Evolutionary conservation across 2,113 vertebrate genomes (phyloP).

Genomic region (Gopherus flavomarginatus): DNA sequence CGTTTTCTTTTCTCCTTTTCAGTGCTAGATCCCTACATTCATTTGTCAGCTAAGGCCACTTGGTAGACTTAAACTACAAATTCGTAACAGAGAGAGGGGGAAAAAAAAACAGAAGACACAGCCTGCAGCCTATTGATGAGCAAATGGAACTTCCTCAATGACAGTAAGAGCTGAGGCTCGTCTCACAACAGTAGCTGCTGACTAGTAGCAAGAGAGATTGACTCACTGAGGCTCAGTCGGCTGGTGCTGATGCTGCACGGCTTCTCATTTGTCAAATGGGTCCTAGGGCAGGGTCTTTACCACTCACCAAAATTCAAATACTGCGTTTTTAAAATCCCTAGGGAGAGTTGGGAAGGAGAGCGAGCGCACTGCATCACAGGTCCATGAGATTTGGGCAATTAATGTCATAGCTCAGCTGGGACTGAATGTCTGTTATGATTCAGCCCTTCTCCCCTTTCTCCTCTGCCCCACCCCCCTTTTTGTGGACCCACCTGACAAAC

Average conservation of each 20-base stretch:
- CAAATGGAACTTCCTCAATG: conserved; percentile 81
- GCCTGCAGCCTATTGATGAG: conserved; percentile 80
- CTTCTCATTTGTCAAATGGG: conserved; percentile 88
- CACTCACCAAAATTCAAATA: conserved; percentile 87
- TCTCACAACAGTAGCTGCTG: conserved; percentile 78
- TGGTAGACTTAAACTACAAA: conserved; percentile 58
- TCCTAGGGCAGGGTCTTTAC: conserved; percentile 83
- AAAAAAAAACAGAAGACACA: conserved; percentile 33
- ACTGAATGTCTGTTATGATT: conserved; percentile 70
- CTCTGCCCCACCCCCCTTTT: conserved; percentile 40
- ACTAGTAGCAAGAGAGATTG: conserved; percentile 72
- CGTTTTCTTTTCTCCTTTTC: neutral
- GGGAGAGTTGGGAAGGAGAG: conserved; percentile 73
- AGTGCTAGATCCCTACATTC: conserved; percentile 66
- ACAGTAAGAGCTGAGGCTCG: conserved; percentile 76
- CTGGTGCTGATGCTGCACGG: conserved; percentile 77
- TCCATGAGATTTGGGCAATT: conserved; percentile 77
- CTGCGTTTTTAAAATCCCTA: conserved; percentile 83
- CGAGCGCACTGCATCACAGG: conserved; percentile 69
- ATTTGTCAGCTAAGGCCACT: conserved; percentile 78
- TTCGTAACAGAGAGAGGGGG: conserved; percentile 40
- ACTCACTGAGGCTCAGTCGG: conserved; percentile 78
- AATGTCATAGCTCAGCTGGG: conserved; percentile 79
- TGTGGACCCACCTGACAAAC: conserved; percentile 36
- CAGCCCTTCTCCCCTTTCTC: neutral